Conservation (phyloP, 2,888 invertebrate species). For the Fragum fragum region DNA sequence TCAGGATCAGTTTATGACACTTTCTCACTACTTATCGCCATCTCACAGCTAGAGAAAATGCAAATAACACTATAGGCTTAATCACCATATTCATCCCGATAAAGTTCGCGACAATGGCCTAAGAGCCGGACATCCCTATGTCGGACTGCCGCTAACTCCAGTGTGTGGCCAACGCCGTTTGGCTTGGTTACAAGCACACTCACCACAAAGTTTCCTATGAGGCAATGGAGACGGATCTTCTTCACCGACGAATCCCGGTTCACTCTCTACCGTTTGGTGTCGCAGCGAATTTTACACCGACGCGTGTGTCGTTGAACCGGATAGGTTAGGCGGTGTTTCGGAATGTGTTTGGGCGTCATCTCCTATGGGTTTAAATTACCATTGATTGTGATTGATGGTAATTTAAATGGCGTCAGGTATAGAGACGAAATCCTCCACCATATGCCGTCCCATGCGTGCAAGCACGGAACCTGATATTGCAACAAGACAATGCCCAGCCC, state of each 20-base stretch:
- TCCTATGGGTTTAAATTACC: constrained; percentile 15
- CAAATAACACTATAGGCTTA: background rate
- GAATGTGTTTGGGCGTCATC: constrained; percentile 18
- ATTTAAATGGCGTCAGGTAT: constrained; percentile 24
- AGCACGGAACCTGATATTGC: constrained; percentile 23
- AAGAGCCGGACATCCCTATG: constrained; percentile 32
- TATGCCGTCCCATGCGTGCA: constrained; percentile 19
- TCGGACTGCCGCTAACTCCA: constrained; percentile 37
- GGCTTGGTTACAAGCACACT: constrained; percentile 12
- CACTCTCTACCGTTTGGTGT: constrained; percentile 27
- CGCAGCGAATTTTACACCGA: constrained; percentile 32
- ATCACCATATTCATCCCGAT: constrained; percentile 13
- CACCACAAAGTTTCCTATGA: constrained; percentile 24
- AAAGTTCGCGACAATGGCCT: constrained; percentile 16
- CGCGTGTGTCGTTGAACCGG: constrained; percentile 22
- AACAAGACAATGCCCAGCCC: constrained; percentile 21
- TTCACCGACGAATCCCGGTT: constrained; percentile 14
- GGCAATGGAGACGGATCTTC: constrained; percentile 37
- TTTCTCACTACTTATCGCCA: constrained; percentile 1
- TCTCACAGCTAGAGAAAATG: constrained; percentile 8
- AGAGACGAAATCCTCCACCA: constrained; percentile 29
- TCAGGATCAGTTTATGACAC: constrained; percentile 6
- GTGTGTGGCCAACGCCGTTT: constrained; percentile 26
- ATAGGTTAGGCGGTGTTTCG: constrained; percentile 29
- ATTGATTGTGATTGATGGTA: constrained; percentile 27